phyloP scores from a whole-genome alignment of 2,113 vertebrate genomes.

The Pavo muticus region DNA sequence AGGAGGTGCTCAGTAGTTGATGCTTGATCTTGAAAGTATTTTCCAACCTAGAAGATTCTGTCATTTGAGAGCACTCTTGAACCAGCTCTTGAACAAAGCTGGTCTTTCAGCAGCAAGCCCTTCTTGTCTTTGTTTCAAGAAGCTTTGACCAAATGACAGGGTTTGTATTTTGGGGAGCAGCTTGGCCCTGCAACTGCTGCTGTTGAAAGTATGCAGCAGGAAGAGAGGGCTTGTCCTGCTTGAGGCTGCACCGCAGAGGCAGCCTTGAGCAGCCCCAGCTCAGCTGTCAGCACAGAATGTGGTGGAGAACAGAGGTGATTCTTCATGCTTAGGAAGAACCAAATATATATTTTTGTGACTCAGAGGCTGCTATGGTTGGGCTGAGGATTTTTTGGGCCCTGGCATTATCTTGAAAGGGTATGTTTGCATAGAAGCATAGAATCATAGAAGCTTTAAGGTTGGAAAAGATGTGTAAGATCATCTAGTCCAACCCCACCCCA shows the following conservation, averaged over 20 bases:
- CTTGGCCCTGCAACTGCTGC: neutral
- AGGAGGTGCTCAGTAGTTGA: neutral
- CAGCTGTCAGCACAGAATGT: accelerated
- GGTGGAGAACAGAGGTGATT: neutral
- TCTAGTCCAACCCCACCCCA: too few relatives aligned
- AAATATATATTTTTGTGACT: neutral
- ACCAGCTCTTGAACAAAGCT: neutral
- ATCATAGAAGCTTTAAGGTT: too few relatives aligned
- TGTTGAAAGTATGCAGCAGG: neutral
- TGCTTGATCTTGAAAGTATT: neutral
- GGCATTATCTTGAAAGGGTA: neutral
- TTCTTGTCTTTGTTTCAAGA: neutral
- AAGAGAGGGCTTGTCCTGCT: neutral
- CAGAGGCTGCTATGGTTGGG: neutral
- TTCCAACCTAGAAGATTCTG: neutral
- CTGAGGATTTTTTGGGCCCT: neutral
- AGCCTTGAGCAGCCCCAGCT: accelerated
- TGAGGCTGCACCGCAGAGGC: accelerated
- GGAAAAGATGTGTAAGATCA: too few relatives aligned
- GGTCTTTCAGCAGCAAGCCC: neutral
- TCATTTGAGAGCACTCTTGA: neutral
- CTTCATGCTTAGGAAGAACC: neutral
- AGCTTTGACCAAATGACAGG: neutral
- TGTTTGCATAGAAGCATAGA: too few relatives aligned
- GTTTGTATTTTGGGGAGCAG: neutral